Conservation (phyloP, 2,113 vertebrate species). For the Apteryx owenii region DNA sequence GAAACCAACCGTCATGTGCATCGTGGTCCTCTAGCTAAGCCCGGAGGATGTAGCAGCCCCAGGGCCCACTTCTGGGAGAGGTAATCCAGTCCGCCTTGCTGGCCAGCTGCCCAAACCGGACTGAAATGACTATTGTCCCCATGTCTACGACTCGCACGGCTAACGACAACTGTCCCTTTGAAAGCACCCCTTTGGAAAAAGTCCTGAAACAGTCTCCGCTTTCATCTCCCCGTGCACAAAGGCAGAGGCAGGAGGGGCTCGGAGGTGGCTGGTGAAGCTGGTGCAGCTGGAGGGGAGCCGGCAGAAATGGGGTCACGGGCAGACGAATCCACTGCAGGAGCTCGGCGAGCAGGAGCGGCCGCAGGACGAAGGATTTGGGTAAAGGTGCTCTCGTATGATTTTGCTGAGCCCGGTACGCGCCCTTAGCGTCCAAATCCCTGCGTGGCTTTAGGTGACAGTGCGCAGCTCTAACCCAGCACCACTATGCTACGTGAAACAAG, state of each 20-base stretch:
- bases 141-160: too few species aligned
- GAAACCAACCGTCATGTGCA: background rate
- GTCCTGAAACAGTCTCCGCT: too few species aligned
- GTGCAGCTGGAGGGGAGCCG: background rate
- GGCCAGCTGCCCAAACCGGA: background rate
- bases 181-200: too few species aligned
- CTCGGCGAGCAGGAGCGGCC: background rate
- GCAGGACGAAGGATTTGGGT: background rate
- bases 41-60: background rate
- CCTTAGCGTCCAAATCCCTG: background rate
- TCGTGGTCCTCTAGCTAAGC: background rate
- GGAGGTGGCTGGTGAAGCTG: too few species aligned
- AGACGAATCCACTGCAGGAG: background rate
- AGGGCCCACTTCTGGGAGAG: background rate
- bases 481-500: background rate
- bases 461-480: background rate
- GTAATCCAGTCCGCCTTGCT: background rate
- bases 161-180: too few species aligned
- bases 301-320: fast-evolving
- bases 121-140: background rate
- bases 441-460: background rate
- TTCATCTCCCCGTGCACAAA: too few species aligned
- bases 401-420: background rate
- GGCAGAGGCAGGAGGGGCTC: too few species aligned
- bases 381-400: background rate